Evolutionary conservation across 2,797 vertebrate genomes (phyloP).

Genomic region (Siniperca undulata): DNA sequence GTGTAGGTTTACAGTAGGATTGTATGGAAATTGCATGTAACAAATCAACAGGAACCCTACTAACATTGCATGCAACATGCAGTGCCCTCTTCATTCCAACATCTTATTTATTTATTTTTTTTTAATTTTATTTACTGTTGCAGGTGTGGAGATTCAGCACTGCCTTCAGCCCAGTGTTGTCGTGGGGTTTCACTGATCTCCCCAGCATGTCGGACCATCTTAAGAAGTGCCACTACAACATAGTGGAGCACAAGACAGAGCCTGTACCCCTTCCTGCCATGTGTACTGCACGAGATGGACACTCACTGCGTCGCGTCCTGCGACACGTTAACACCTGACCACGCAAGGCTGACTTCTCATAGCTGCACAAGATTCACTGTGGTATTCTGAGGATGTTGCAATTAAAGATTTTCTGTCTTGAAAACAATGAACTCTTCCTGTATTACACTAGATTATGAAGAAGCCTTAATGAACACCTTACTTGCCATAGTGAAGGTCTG

Average conservation of each 20-base stretch:
- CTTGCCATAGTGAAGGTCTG: conserved; percentile 84
- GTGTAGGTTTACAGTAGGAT: neutral
- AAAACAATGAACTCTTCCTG: conserved; percentile 64
- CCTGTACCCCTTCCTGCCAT: conserved; percentile 96
- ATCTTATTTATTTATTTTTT: neutral
- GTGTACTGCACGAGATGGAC: conserved; percentile 93
- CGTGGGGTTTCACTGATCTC: conserved; percentile 95
- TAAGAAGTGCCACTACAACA: conserved; percentile 94
- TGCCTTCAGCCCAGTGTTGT: conserved; percentile 93
- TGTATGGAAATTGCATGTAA: neutral
- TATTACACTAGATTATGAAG: conserved; percentile 69
- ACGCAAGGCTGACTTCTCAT: conserved; percentile 76
- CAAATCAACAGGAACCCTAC: neutral
- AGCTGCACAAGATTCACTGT: conserved; percentile 87
- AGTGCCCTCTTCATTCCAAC: neutral
- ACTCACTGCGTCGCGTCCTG: conserved; percentile 92
- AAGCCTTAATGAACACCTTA: conserved; percentile 90
- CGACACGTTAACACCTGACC: conserved; percentile 75
- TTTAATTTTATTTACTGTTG: neutral
- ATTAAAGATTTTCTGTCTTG: conserved; percentile 82
- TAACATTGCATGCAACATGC: neutral
- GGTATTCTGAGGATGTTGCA: conserved; percentile 79
- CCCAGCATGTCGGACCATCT: conserved; percentile 98
- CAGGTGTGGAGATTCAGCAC: conserved; percentile 99
- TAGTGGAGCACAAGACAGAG: conserved; percentile 91